A percentile compares a stretch with the other conserved stretches of the same genome.
Evolutionary conservation across 2,888 invertebrate species (phyloP).

Genomic region (Protula sp.): DNA sequence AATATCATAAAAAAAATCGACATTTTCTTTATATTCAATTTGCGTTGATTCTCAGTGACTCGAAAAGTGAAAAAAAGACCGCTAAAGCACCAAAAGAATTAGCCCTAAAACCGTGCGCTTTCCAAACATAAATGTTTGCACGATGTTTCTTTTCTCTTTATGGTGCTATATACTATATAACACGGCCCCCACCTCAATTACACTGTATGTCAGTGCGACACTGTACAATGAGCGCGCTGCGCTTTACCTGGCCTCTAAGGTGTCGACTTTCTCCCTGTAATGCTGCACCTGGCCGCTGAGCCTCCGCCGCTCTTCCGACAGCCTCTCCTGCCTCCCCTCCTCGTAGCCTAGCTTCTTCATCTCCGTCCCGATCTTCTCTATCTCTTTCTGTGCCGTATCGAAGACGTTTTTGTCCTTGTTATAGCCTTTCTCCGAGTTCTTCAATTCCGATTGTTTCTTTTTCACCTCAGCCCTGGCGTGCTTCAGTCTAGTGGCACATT

Average conservation of each 20-base stretch:
- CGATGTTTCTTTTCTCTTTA: too few relatives aligned
- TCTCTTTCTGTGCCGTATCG: slow-evolving; percentile 56
- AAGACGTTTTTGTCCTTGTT: slow-evolving; percentile 62
- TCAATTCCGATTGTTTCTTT: slow-evolving; percentile 65
- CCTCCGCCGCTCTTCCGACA: slow-evolving; percentile 57
- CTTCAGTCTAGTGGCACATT: slow-evolving; percentile 45
- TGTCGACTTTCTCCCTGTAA: slow-evolving; percentile 60
- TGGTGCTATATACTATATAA: too few relatives aligned
- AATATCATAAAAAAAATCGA: too few relatives aligned
- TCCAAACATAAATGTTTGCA: too few relatives aligned
- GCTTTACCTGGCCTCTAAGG: slow-evolving; percentile 59
- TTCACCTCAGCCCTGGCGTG: slow-evolving; percentile 57
- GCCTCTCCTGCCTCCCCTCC: slow-evolving; percentile 60
- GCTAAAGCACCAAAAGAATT: neutral
- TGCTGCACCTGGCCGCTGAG: slow-evolving; percentile 60
- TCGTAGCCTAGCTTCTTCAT: slow-evolving; percentile 57
- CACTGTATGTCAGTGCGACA: too few relatives aligned
- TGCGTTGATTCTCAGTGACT: too few relatives aligned
- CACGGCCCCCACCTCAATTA: too few relatives aligned
- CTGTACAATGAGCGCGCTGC: too few relatives aligned
- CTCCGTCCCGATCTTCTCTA: slow-evolving; percentile 53
- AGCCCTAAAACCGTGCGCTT: too few relatives aligned
- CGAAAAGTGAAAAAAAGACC: too few relatives aligned
- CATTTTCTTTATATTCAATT: too few relatives aligned
- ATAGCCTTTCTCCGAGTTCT: slow-evolving; percentile 65